A percentile compares a stretch with the other conserved stretches of the same genome.
Evolutionary conservation across 2,113 vertebrate genomes (phyloP).

Genomic region (Malaclemys terrapin): DNA sequence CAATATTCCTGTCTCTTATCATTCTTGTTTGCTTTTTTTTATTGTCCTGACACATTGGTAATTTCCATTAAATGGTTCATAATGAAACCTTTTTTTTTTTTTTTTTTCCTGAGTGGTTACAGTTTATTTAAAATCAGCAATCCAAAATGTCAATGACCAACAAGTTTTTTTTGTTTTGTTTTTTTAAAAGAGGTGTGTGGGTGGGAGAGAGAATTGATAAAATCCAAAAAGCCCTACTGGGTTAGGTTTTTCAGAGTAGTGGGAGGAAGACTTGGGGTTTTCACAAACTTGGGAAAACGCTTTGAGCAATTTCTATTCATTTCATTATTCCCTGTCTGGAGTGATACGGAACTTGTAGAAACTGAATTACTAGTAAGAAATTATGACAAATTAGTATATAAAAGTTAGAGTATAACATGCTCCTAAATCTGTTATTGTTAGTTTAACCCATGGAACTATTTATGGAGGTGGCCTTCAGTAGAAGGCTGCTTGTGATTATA

Average conservation of each 20-base stretch:
- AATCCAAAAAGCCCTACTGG: not conserved
- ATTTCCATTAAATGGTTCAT: not conserved
- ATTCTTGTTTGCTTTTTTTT: not conserved
- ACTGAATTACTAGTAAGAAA: rapidly evolving
- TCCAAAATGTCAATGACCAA: too few relatives aligned
- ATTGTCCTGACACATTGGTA: not conserved
- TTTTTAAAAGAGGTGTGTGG: too few relatives aligned
- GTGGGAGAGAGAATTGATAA: not conserved
- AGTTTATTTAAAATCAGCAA: too few relatives aligned
- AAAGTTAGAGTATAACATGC: not conserved
- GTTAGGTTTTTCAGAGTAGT: not conserved
- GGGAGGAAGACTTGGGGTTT: not conserved
- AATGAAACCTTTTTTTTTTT: too few relatives aligned
- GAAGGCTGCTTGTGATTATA: not conserved
- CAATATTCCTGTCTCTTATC: not conserved
- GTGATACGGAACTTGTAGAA: not conserved
- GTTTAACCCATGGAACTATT: not conserved
- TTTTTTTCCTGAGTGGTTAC: too few relatives aligned
- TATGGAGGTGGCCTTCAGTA: not conserved
- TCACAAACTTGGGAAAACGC: not conserved
- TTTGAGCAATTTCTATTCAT: not conserved
- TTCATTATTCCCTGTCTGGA: not conserved
- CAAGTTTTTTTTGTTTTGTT: too few relatives aligned
- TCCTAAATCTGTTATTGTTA: not conserved
- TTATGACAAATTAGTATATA: too few relatives aligned